Evolutionary conservation across 2,888 invertebrate species (phyloP), one percentile per base, ranked within the genome.

Genomic region (Epinotia nisella): DNA sequence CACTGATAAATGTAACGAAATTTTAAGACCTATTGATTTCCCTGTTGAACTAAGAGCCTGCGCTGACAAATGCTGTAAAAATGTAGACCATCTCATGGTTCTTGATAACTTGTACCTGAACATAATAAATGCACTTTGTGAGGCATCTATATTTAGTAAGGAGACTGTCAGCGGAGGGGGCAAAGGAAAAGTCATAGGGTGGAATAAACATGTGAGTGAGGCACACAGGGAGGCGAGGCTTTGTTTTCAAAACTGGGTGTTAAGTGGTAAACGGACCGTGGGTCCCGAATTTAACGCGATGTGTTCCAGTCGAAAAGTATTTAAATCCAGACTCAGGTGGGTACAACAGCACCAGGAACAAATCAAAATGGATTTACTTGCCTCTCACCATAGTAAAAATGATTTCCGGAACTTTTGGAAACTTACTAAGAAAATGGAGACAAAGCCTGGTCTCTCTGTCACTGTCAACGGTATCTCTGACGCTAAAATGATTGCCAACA

Each of bases 1-100:
- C n/a, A 51, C n/a, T 39, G 2, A 19, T 60, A 21, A 66, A 51
- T 75, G 73, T 68, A 64, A 73, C 21, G 45, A 61, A 39, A 4
- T 60, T 10, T 67, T 75, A 13, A 68, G 10, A 21, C 2, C 3
- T 29, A 11, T 75, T 29, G 56, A 67, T 51, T 70, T 70, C 62
- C 75, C 70, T 45, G 1, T 41, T 13, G 70, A 64, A 58, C 45
- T 70, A 13, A 19, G 29, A 19, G 41, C 15, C 35, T 64, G 64
- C 10, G 51, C 51, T 35, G 53, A n/a, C 35, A 29, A 51, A 0
- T 49, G n/a, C n/a, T n/a, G n/a, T n/a, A n/a, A n/a, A n/a, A n/a
- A n/a, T n/a, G n/a, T n/a, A n/a, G n/a, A n/a, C n/a, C n/a, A n/a
- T n/a, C n/a, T n/a, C 24, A 5, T 24, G 1, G 17, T 53, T 17